A percentile compares a stretch with the other conserved stretches of the same genome.
Evolutionary conservation across 2,113 vertebrate genomes (phyloP).

Genomic region (Felis catus): DNA sequence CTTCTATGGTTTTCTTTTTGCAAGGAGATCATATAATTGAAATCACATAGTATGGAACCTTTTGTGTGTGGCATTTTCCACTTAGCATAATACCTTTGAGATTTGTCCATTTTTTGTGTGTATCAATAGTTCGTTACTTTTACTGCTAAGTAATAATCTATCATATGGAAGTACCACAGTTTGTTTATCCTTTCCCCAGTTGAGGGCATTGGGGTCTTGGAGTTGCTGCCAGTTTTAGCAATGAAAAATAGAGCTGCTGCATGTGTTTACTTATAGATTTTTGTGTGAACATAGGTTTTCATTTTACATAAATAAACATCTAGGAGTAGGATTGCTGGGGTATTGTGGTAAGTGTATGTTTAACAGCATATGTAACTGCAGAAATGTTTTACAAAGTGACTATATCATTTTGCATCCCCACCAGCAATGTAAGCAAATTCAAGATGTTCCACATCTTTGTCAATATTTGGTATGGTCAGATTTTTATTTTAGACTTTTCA

Average conservation of each 20-base stretch:
- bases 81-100: not conserved
- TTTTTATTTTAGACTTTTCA: conserved; percentile 1
- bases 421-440: not conserved
- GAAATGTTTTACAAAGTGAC: not conserved
- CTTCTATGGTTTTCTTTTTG: not conserved
- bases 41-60: not conserved
- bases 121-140: not conserved
- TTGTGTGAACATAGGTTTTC: not conserved
- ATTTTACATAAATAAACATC: not conserved
- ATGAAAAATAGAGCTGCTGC: not conserved
- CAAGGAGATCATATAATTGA: not conserved
- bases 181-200: not conserved
- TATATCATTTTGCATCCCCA: not conserved
- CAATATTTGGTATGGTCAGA: not conserved
- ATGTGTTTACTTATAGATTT: not conserved
- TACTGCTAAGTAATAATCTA: not conserved
- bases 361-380: not conserved
- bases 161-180: not conserved
- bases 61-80: not conserved
- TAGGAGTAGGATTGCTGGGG: not conserved
- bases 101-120: not conserved
- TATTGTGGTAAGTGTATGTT: not conserved
- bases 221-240: not conserved
- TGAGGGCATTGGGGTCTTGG: not conserved
- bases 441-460: not conserved